phyloP scores from a whole-genome alignment of 2,797 vertebrate genomes.

The Prunella strophiata region DNA sequence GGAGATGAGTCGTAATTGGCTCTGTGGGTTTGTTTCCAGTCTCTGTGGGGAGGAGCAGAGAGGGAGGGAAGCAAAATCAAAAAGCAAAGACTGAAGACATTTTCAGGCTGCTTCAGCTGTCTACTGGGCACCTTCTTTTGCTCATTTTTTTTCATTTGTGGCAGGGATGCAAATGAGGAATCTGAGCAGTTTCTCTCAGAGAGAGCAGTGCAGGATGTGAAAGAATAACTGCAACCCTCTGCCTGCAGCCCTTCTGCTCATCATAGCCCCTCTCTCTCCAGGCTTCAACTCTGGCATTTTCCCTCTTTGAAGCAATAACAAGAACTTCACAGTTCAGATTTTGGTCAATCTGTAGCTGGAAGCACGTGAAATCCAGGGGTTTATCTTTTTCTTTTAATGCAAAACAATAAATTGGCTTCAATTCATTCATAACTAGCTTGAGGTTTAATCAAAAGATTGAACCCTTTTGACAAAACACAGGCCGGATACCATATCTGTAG shows the following conservation, averaged over 20 bases:
- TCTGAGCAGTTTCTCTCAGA: neutral
- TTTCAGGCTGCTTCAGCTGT: neutral
- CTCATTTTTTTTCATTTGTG: neutral
- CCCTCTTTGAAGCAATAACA: conserved; percentile 15
- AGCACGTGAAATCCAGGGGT: neutral
- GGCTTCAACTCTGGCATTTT: conserved; percentile 9
- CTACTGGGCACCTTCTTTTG: neutral
- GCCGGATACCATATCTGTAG: neutral
- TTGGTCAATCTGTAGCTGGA: conserved; percentile 49
- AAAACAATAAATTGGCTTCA: conserved; percentile 42
- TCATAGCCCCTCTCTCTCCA: neutral
- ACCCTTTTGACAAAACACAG: conserved; percentile 27
- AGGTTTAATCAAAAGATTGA: conserved; percentile 43
- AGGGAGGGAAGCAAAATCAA: neutral
- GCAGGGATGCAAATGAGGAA: neutral
- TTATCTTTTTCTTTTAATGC: conserved; percentile 38
- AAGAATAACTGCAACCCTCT: neutral
- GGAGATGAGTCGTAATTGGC: neutral
- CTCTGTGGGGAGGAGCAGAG: neutral
- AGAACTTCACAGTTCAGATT: conserved; percentile 42
- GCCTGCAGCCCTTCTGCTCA: neutral
- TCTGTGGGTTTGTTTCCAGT: neutral
- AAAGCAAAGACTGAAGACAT: neutral
- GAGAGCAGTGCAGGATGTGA: neutral
- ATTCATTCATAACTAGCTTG: conserved; percentile 35